A percentile compares a stretch with the other conserved stretches of the same genome.
Evolutionary conservation across 2,797 vertebrate species (phyloP).

Genomic region (Gephyroberyx darwinii): DNA sequence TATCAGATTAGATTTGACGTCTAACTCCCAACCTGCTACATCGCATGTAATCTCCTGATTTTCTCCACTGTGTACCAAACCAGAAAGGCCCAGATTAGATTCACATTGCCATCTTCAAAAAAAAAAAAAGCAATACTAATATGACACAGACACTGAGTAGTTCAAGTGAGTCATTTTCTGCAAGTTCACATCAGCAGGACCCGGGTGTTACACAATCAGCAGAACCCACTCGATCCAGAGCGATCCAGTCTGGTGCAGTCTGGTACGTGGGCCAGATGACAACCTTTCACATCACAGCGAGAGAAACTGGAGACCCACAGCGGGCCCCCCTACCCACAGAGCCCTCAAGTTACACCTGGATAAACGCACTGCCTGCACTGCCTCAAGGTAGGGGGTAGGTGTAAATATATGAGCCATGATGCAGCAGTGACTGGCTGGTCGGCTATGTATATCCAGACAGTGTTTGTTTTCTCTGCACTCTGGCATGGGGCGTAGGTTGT

Average conservation of each 20-base stretch:
- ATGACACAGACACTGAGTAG: not conserved
- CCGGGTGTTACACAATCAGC: slow-evolving; percentile 43
- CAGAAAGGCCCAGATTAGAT: not conserved
- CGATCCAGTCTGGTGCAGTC: slow-evolving; percentile 35
- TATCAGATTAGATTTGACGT: not conserved
- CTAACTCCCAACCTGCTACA: too few species aligned
- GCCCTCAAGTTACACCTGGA: slow-evolving; percentile 39
- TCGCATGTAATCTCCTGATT: too few species aligned
- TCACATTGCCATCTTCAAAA: not conserved
- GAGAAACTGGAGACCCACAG: slow-evolving; percentile 18
- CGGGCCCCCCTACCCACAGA: not conserved
- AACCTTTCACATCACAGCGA: slow-evolving; percentile 9
- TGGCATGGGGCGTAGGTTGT: slow-evolving; percentile 14
- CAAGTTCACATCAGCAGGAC: slow-evolving; percentile 25
- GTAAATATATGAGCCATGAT: slow-evolving; percentile 14
- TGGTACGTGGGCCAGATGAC: slow-evolving; percentile 2
- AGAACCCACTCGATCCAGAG: slow-evolving; percentile 25
- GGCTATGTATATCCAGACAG: slow-evolving; percentile 24
- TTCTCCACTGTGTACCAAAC: not conserved
- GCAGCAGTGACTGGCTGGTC: slow-evolving; percentile 15
- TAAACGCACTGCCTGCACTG: slow-evolving; percentile 8
- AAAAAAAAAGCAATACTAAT: not conserved
- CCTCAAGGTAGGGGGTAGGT: not conserved
- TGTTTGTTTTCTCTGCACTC: slow-evolving; percentile 55
- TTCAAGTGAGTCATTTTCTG: slow-evolving; percentile 38